Evolutionary conservation across 2,113 vertebrate species (phyloP), one percentile per base, ranked within the genome.

Genomic region (Bubo scandiacus): DNA sequence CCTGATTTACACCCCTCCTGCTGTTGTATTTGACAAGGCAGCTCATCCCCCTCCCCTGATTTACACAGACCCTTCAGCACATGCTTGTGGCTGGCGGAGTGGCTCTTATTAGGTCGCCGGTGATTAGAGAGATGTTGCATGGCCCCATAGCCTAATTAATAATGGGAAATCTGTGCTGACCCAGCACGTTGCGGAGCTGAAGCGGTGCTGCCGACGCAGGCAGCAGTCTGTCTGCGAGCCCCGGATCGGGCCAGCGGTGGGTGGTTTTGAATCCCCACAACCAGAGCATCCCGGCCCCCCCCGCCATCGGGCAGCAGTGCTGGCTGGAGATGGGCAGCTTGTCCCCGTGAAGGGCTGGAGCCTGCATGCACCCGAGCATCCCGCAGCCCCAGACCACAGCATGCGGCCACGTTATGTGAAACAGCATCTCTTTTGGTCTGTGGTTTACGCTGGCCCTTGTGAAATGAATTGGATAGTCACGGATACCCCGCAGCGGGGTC

Each of bases 231-330:
- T 4, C 36, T 43, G 22, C 12, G 1, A 71, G 43, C 49, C 49
- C 19, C 0, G 3, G 17, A 27, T 38, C 47, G 1, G 10, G 23
- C 49, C 3, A 2, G 15, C 8, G 1, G 34, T 0, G 7, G 2
- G n/a, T 34, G 36, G 49, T 15, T 65, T 72, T 51, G 51, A 36
- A 18, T 34, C 40, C 23, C 66, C 17, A 3, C 6, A 17, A 15
- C 4, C 10, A 9, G 57, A 10, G 9, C 51, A 43, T 42, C 59
- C 78, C 5, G 0, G 12, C 2, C 5, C 20, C 20, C 9, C 27
- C 29, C 3, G 1, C 3, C 23, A 34, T 15, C 6, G 3, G 58
- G 78, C 51, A 47, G 38, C 19, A 16, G 72, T 4, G 20, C 20
- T 26, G 47, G 42, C 43, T 43, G 68, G 78, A 58, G 36, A 14